Evolutionary conservation across 1,140 invertebrate genomes (phyloP), one percentile per base, ranked within the genome.

Genomic region (Aphelenchoides avenae): DNA sequence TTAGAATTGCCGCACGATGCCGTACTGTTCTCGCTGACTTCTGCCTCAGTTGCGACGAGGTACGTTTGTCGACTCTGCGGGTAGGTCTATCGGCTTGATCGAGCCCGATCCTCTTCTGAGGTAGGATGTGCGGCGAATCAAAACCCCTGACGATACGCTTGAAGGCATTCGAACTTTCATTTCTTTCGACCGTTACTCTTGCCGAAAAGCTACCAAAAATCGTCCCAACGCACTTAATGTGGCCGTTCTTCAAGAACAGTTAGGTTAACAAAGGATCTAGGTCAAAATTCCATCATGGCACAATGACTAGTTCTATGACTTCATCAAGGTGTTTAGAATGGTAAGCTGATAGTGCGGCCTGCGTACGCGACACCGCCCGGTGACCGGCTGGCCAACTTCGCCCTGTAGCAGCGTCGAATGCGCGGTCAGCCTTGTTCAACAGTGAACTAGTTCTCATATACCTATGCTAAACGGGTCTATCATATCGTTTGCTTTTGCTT

Each of bases 1-100:
- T 52, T 47, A 81, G 79, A 24, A 90, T 97, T 64, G 91, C 90
- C 2, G 85, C 88, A 1, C 81, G 92, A 59, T 89, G 89, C 26
- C 82, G 91, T 39, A 84, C 83, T 36, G 91, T 95, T 0, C 83
- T 97, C 26, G 85, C 85, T 31, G 91, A 95, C 78, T 97, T 94
- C 77, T 95, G 93, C 77, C 93, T 95, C 89, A 93, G 89, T 41
- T 96, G 90, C 81, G 91, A 95, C 80, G 91, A 96, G 74, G 91
- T 89, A 50, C 89, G 90, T 58, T 89, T 27, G 34, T n/a, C n/a
- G n/a, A n/a, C n/a, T n/a, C n/a, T n/a, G n/a, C n/a, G n/a, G n/a
- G n/a, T n/a, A n/a, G n/a, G n/a, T n/a, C n/a, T n/a, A n/a, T n/a
- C n/a, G n/a, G n/a, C n/a, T n/a, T n/a, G n/a, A n/a, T n/a, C n/a